These are phyloP conservation scores for Medauroidea extradentata DNA, from an alignment of 1,140 invertebrate genomes.

Conservation along the genomic window DNA sequence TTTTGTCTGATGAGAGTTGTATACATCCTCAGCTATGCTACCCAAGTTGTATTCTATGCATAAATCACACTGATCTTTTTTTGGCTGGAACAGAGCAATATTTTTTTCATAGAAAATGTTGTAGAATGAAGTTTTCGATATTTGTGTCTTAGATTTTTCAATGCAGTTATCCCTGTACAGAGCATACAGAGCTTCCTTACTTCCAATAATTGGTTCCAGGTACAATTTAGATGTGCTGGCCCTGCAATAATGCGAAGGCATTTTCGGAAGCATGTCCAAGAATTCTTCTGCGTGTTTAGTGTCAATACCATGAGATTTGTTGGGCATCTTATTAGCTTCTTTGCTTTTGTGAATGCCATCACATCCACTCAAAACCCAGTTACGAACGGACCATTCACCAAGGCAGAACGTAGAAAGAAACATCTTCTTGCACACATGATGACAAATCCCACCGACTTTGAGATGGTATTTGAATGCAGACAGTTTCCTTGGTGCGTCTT, in stretches of 20 bases:
- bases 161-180: not conserved
- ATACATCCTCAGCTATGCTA: constrained; percentile 7
- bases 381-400: no score
- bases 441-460: no score
- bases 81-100: constrained; percentile 9
- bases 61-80: constrained; percentile 18
- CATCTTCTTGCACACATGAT: no score
- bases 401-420: no score
- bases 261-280: constrained; percentile 9
- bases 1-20: not conserved
- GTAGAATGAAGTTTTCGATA: not conserved
- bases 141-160: not conserved
- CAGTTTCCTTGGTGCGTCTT: no score
- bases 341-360: no score
- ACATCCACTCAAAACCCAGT: no score
- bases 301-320: no score
- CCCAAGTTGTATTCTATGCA: constrained; percentile 5
- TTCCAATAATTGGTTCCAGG: constrained; percentile 8
- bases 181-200: constrained; percentile 1
- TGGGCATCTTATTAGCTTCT: no score
- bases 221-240: constrained; percentile 8
- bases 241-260: constrained; percentile 15
- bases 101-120: not conserved
- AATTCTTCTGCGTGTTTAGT: not conserved
- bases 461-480: no score